These are phyloP conservation scores for Craterocephalus amniculus DNA, from an alignment of 2,797 vertebrate genomes.

Conservation along the genomic window DNA sequence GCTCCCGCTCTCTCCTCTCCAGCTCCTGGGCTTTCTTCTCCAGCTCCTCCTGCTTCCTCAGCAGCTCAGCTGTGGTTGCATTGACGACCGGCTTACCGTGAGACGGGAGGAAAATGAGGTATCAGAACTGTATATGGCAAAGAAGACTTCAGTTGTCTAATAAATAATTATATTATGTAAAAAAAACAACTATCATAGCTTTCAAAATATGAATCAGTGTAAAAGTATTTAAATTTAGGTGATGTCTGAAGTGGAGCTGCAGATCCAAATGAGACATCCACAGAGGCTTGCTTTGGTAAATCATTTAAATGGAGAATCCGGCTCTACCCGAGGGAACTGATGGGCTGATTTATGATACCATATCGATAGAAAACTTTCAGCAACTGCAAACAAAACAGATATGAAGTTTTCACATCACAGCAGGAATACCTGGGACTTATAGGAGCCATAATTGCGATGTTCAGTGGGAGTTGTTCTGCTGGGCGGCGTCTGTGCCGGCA, in stretches of 20 bases:
- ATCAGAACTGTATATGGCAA: conserved; percentile 4
- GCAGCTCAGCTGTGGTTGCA: conserved; percentile 88
- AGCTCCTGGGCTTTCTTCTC: conserved; percentile 93
- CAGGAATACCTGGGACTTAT: conserved; percentile 86
- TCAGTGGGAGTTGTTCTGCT: conserved; percentile 89
- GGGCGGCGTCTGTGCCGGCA: conserved; percentile 79
- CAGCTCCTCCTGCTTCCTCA: conserved; percentile 94
- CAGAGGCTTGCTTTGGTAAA: background rate
- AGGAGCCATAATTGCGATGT: conserved; percentile 93
- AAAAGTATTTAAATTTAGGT: background rate
- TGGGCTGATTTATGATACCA: background rate
- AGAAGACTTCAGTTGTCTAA: background rate
- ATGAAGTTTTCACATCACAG: background rate
- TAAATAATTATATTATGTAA: conserved; percentile 28
- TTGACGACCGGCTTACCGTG: conserved; percentile 67
- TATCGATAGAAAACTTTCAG: background rate
- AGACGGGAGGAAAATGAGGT: conserved; percentile 16
- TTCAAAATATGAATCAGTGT: background rate
- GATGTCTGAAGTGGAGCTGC: background rate
- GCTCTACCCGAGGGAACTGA: background rate
- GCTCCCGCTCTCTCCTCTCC: conserved; percentile 92
- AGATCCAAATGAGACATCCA: background rate
- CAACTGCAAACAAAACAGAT: background rate
- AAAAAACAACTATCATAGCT: background rate
- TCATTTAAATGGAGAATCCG: background rate